A percentile compares a stretch with the other conserved stretches of the same genome.
Conservation (phyloP, 1,140 invertebrate genomes). For the Bicyclus anynana region DNA sequence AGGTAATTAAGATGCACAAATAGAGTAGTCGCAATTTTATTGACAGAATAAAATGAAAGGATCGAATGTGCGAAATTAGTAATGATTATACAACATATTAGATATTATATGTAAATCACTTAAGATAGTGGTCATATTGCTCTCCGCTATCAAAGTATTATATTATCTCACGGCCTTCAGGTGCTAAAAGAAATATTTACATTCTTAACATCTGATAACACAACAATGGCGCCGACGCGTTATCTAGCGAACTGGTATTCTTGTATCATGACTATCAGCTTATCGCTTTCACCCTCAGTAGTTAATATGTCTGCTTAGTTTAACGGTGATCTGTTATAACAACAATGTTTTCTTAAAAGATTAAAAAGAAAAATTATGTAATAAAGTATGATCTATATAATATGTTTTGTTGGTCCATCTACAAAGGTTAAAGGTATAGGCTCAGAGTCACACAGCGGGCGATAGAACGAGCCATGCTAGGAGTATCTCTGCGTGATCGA, state of each 20-base stretch:
- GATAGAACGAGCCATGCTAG: no score
- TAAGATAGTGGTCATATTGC: background rate
- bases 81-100: no score
- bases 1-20: no score
- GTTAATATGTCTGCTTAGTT: background rate
- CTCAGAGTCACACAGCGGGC: no score
- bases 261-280: background rate
- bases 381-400: background rate
- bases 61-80: no score
- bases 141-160: background rate
- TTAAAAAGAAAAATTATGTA: conserved; percentile 3
- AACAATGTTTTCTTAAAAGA: background rate
- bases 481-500: no score
- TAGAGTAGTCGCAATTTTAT: no score
- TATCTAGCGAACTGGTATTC: background rate
- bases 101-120: background rate
- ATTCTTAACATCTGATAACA: conserved; percentile 7
- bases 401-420: no score
- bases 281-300: conserved; percentile 11
- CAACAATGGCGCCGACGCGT: conserved; percentile 8
- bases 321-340: conserved; percentile 11
- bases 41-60: no score
- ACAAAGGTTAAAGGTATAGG: no score
- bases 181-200: conserved; percentile 5
- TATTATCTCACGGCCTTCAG: conserved; percentile 5